These are phyloP conservation scores for Anaspis maculata DNA, from an alignment of 2,888 invertebrate species.

Conservation along the genomic window DNA sequence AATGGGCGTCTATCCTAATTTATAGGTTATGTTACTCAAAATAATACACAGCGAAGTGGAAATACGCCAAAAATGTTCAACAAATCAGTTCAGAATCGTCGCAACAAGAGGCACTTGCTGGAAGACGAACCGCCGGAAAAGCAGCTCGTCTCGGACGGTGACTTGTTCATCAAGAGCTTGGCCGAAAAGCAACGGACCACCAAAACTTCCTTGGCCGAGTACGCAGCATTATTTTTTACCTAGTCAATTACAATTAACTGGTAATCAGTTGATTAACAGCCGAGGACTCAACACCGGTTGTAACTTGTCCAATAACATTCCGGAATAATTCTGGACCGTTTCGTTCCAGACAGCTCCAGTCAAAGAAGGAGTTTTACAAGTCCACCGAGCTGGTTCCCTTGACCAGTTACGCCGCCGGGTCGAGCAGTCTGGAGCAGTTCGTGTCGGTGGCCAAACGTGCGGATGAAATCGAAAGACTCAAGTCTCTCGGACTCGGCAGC, in stretches of 20 bases:
- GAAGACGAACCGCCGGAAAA: conserved; percentile 28
- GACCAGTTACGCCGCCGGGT: conserved; percentile 38
- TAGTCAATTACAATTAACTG: too few species aligned
- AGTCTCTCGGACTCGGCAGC: conserved; percentile 43
- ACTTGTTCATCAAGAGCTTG: conserved; percentile 34
- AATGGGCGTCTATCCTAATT: too few species aligned
- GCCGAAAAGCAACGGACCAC: conserved; percentile 34
- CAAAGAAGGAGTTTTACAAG: conserved; percentile 21
- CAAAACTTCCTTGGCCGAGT: conserved; percentile 28
- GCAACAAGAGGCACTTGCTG: conserved; percentile 42
- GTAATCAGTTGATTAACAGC: neutral
- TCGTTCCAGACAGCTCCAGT: conserved; percentile 21
- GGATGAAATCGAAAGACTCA: conserved; percentile 43
- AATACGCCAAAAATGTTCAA: too few species aligned
- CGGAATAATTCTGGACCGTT: too few species aligned
- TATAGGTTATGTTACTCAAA: too few species aligned
- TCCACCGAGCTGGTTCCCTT: conserved; percentile 24
- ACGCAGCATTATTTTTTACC: conserved; percentile 1
- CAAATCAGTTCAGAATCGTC: too few species aligned
- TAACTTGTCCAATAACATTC: neutral
- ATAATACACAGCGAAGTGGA: too few species aligned
- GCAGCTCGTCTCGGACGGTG: conserved; percentile 33
- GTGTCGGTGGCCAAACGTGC: conserved; percentile 39
- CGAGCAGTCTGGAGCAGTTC: conserved; percentile 43
- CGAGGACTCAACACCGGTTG: neutral